These are phyloP conservation scores for Napeogenes inachia DNA, from an alignment of 2,888 invertebrate genomes.

Conservation along the genomic window DNA sequence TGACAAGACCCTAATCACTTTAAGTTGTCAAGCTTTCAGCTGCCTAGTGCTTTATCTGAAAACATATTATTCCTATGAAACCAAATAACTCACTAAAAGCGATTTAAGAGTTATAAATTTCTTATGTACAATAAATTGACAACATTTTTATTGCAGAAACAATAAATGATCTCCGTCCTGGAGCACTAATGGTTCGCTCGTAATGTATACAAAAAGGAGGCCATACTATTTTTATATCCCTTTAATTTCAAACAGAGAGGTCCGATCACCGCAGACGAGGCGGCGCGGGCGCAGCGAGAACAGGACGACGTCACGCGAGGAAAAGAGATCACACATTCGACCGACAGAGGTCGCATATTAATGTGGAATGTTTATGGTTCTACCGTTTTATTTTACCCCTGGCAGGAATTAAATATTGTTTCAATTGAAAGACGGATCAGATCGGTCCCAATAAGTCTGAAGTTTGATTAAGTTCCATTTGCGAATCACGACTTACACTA, in stretches of 20 bases:
- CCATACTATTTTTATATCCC: not conserved
- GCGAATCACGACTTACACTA: conserved; percentile 53
- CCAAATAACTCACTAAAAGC: too few relatives aligned
- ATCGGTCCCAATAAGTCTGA: conserved; percentile 55
- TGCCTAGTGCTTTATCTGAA: too few relatives aligned
- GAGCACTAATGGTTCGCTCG: conserved; percentile 52
- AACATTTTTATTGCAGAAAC: too few relatives aligned
- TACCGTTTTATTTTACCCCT: conserved; percentile 76
- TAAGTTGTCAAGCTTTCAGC: not conserved
- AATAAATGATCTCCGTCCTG: conserved; percentile 30
- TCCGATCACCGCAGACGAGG: conserved; percentile 63
- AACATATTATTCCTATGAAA: too few relatives aligned
- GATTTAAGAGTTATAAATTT: too few relatives aligned
- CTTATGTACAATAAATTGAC: too few relatives aligned
- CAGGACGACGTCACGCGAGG: conserved; percentile 43
- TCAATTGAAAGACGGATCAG: conserved; percentile 75
- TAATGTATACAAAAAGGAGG: conserved; percentile 9
- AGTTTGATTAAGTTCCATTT: conserved; percentile 64
- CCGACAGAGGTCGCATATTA: conserved; percentile 75
- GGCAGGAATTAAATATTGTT: conserved; percentile 75
- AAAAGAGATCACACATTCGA: conserved; percentile 49
- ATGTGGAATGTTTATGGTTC: conserved; percentile 78
- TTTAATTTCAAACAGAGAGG: conserved; percentile 28
- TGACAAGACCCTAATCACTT: too few relatives aligned
- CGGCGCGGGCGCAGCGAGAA: conserved; percentile 66